Evolutionary conservation across 37 sponge, comb jelly and placozoan species (phyloP).

Genomic region (Beroe ovata): DNA sequence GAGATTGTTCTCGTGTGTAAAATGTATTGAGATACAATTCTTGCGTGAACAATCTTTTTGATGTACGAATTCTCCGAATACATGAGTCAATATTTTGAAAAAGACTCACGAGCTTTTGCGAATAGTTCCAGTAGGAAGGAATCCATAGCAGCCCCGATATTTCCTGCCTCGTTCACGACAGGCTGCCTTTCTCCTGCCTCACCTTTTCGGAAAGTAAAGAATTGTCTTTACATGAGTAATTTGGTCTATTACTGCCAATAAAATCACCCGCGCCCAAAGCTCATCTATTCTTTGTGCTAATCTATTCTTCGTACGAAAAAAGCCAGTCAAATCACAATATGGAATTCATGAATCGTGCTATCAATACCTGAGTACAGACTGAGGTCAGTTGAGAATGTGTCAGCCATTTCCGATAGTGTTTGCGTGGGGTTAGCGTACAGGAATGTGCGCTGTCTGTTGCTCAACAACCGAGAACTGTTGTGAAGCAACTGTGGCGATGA

Average conservation of each 20-base stretch:
- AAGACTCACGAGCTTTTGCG: neutral
- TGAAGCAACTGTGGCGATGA: neutral
- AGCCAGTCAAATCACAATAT: no score
- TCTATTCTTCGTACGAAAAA: no score
- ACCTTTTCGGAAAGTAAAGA: no score
- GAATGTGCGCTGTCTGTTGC: neutral
- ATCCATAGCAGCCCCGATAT: slow-evolving; percentile 29
- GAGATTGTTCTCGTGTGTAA: no score
- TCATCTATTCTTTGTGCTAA: neutral
- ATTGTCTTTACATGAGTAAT: neutral
- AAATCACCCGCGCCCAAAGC: neutral
- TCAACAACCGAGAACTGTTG: neutral
- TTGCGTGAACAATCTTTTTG: no score
- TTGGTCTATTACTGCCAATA: neutral
- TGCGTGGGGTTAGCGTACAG: neutral
- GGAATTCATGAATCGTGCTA: no score
- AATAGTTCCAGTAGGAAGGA: slow-evolving; percentile 1
- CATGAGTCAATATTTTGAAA: neutral
- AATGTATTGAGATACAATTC: no score
- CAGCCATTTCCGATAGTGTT: slow-evolving; percentile 14
- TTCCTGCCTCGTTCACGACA: slow-evolving; percentile 5
- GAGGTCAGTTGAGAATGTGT: slow-evolving; percentile 30
- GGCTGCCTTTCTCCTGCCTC: slow-evolving; percentile 7
- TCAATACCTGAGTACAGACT: slow-evolving; percentile 13
- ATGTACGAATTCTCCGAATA: neutral